Percentiles rank a stretch among this genome's conserved stretches.
Conservation (phyloP, 2,888 invertebrate genomes). For the Gortyna flavago region DNA sequence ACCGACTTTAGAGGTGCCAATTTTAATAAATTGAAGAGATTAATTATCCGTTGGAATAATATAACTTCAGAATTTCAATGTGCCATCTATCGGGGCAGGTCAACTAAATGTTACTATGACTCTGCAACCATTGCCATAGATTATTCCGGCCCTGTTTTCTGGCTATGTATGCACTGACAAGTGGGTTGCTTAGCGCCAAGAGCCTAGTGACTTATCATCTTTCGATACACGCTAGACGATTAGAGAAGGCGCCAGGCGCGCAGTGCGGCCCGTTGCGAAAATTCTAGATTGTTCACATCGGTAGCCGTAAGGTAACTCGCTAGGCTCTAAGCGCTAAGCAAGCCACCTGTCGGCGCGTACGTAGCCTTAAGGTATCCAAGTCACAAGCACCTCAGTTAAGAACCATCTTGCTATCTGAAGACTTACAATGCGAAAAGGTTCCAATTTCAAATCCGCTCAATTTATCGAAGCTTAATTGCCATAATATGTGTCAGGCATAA, state of each 20-base stretch:
- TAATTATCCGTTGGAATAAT: not conserved
- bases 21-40: slow-evolving; percentile 2
- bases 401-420: not conserved
- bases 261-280: too few species aligned
- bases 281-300: too few species aligned
- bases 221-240: too few species aligned
- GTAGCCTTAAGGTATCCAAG: not conserved
- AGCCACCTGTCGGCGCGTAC: too few species aligned
- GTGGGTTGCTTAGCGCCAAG: not conserved
- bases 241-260: too few species aligned
- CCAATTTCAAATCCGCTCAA: not conserved
- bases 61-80: not conserved
- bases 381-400: not conserved
- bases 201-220: too few species aligned
- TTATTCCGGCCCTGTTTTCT: not conserved
- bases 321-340: too few species aligned
- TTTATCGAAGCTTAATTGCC: not conserved
- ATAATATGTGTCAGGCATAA: not conserved
- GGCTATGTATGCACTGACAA: not conserved
- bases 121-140: not conserved
- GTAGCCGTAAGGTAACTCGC: too few species aligned
- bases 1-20: slow-evolving; percentile 44
- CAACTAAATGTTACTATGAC: not conserved
- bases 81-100: slow-evolving; percentile 1
- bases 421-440: not conserved